phyloP scores from a whole-genome alignment of 2,113 vertebrate genomes.

The Phoxinus phoxinus region DNA sequence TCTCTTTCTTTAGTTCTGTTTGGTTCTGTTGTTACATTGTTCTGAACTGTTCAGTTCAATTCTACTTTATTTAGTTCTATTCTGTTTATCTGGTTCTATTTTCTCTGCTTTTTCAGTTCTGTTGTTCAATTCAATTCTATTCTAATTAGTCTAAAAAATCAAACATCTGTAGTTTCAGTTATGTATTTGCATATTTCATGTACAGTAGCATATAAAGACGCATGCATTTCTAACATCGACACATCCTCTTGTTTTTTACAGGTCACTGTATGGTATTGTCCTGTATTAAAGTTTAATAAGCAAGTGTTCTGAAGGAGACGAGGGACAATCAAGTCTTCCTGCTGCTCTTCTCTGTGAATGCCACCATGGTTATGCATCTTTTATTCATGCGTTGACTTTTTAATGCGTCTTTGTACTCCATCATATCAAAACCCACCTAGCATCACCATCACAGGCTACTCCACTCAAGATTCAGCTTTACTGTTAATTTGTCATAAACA shows the following conservation, averaged over 20 bases:
- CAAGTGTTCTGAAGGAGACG: not conserved
- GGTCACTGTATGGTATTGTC: conserved; percentile 10
- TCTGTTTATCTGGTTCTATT: not conserved
- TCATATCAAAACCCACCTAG: conserved; percentile 21
- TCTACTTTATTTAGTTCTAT: not conserved
- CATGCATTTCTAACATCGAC: not conserved
- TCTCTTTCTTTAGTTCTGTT: too few relatives aligned
- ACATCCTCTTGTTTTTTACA: not conserved
- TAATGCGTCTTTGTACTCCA: not conserved
- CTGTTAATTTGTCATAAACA: not conserved
- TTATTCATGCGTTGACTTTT: conserved; percentile 38
- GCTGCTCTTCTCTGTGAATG: conserved; percentile 26
- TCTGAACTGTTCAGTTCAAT: not conserved
- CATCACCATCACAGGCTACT: not conserved
- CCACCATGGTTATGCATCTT: conserved; percentile 14
- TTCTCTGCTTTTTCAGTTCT: not conserved
- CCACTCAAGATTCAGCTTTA: not conserved
- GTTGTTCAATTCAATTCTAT: not conserved
- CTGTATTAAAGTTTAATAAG: conserved; percentile 21
- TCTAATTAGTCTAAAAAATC: not conserved
- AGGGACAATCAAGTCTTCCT: conserved; percentile 5
- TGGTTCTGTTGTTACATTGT: not conserved
- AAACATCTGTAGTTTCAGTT: not conserved
- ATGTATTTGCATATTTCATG: not conserved
- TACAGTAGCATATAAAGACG: not conserved